Base-by-base conservation (phyloP, 2,888 invertebrate species). In the Aleiodes leptofemur region DNA sequence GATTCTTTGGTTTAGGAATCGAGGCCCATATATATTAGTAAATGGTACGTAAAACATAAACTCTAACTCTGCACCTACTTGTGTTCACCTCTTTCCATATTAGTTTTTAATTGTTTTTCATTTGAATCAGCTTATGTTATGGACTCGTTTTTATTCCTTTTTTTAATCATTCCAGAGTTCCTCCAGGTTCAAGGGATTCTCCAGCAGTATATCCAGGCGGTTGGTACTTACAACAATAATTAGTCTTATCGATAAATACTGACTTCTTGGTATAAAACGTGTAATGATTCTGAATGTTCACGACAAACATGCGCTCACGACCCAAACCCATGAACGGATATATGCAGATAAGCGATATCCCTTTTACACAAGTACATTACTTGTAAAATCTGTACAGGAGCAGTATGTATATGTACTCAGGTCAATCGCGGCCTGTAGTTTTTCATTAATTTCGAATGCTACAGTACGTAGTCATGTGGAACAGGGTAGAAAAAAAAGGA, bases 191-290 rank as follows among this genome's bases (percentile, higher is more conserved):
- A 57, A 34, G 56, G 16, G 68, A 38, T 68, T 57, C 57, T 70
- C 38, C 43, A 51, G 53, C 43, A 71, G 11, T 43, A 8, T 38
- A 5, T 9, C 8, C 68, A 23, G 23, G 23, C 23, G 23, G 64
- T 31, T 55, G 53, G 79, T 72, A 74, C 80, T 78, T 79, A 80
- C 82, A 83, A 84, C 84, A 84, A 86, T 84, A 86, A 86, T 86
- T 86, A 86, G 85, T 82, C 81, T 85, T 86, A 85, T 86, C 86
- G 82, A 77, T 68, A 53, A 57, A 70, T 74, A 55, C 72, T 74
- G 72, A 78, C 78, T 77, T 81, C 77, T 76, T 71, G 73, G 61
- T 76, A 72, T 74, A 73, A 73, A 71, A 72, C 79, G 78, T 76
- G 77, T 78, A 82, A 78, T 81, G 79, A 81, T 81, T 73, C 71